A percentile compares a stretch with the other conserved stretches of the same genome.
Conservation (phyloP, 1,140 invertebrate genomes). For the Bombus breviceps region DNA sequence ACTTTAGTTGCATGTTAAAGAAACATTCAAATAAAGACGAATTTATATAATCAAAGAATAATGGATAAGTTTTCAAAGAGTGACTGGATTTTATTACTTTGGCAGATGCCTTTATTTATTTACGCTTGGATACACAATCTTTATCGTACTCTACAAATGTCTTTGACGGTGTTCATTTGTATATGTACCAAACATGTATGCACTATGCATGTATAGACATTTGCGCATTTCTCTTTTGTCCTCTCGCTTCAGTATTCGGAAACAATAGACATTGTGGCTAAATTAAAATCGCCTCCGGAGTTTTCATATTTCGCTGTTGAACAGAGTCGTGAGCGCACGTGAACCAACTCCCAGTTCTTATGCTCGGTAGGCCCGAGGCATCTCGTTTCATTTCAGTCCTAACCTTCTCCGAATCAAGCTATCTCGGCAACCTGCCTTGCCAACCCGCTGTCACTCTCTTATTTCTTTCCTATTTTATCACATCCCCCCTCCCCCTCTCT, state of each 20-base stretch:
- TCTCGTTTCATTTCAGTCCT: conserved; percentile 80
- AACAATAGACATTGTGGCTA: conserved; percentile 82
- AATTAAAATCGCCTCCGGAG: conserved; percentile 82
- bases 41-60: neutral
- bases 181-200: neutral
- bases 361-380: conserved; percentile 70
- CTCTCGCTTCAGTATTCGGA: conserved; percentile 66
- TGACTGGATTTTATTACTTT: too few species aligned
- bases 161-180: neutral
- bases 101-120: neutral
- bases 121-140: neutral
- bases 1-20: neutral
- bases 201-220: neutral
- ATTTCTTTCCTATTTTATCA: conserved; percentile 26
- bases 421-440: conserved; percentile 46
- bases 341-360: conserved; percentile 55
- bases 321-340: conserved; percentile 60
- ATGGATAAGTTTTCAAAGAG: neutral
- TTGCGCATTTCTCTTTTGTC: conserved; percentile 70
- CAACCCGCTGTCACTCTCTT: conserved; percentile 37
- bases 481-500: neutral
- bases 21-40: neutral
- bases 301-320: conserved; percentile 80
- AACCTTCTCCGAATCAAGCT: conserved; percentile 49
- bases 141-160: neutral